Percentiles rank a stretch among this genome's conserved stretches.
phyloP scores from a whole-genome alignment of 2,888 invertebrate species.

The Zelleria hepariella region DNA sequence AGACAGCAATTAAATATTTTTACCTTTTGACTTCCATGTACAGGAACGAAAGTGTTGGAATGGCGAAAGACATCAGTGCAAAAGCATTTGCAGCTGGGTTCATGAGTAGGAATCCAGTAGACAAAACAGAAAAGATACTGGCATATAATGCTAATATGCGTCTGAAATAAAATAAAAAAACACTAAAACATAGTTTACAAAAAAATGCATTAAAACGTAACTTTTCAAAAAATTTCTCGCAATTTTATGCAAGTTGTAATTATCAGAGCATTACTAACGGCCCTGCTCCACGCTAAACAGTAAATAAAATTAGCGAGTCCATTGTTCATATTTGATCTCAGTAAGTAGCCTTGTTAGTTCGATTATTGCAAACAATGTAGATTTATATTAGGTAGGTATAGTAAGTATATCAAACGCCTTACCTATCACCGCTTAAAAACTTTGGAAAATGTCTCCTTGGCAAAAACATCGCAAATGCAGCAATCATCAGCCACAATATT shows the following conservation, averaged over 20 bases:
- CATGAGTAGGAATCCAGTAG: slow-evolving; percentile 79
- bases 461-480: slow-evolving; percentile 82
- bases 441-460: slow-evolving; percentile 79
- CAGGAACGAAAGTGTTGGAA: slow-evolving; percentile 79
- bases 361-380: too few species aligned
- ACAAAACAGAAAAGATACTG: slow-evolving; percentile 71
- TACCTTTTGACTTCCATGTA: slow-evolving; percentile 79
- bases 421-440: slow-evolving; percentile 77
- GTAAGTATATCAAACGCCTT: slow-evolving; percentile 23
- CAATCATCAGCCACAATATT: slow-evolving; percentile 87
- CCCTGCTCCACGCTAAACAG: neutral
- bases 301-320: neutral
- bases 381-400: too few species aligned
- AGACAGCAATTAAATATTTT: slow-evolving; percentile 14
- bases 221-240: neutral
- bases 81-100: slow-evolving; percentile 88
- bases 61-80: slow-evolving; percentile 80
- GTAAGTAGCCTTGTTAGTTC: too few species aligned
- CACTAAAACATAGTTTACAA: neutral
- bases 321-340: neutral
- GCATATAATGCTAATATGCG: slow-evolving; percentile 75
- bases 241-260: too few species aligned
- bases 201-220: neutral
- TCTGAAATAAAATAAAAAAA: slow-evolving; percentile 46
- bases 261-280: neutral